Evolutionary conservation across 2,113 vertebrate genomes (phyloP), one percentile per base, ranked within the genome.

Genomic region (Xyliphius kryptos): DNA sequence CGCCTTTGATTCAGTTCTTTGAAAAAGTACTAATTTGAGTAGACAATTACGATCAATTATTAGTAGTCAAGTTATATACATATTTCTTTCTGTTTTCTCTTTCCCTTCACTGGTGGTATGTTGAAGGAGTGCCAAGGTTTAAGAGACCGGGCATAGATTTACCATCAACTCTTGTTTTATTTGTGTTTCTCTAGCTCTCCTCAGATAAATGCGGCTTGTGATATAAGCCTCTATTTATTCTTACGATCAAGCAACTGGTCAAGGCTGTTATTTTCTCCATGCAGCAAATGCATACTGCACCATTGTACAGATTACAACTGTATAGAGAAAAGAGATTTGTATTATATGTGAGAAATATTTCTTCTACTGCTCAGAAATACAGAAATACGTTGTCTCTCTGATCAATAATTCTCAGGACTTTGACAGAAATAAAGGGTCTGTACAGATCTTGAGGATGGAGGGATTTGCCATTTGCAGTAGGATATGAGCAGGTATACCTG

Each of bases 351-450:
- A 83, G 81, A 79, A 83, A 80, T 92, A 90, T 87, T 86, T 86
- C 90, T 94, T 90, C 72, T 88, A 87, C 90, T 94, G 84, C 93
- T 86, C 90, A 50, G 62, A 92, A 93, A 89, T 90, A n/a, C n/a
- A n/a, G n/a, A n/a, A n/a, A n/a, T n/a, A n/a, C n/a, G n/a, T n/a
- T n/a, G n/a, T n/a, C n/a, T n/a, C n/a, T n/a, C n/a, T n/a, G n/a
- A n/a, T n/a, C n/a, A n/a, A n/a, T n/a, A n/a, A n/a, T n/a, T n/a
- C n/a, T n/a, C n/a, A n/a, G n/a, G n/a, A n/a, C n/a, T n/a, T n/a
- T n/a, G n/a, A n/a, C n/a, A n/a, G n/a, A n/a, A n/a, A n/a, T n/a
- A n/a, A n/a, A n/a, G n/a, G n/a, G n/a, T n/a, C n/a, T n/a, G n/a
- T n/a, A n/a, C n/a, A n/a, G n/a, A n/a, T n/a, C n/a, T n/a, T 40